Evolutionary conservation across 2,797 vertebrate genomes (phyloP), one percentile per base, ranked within the genome.

Genomic region (Yasuhikotakia modesta): DNA sequence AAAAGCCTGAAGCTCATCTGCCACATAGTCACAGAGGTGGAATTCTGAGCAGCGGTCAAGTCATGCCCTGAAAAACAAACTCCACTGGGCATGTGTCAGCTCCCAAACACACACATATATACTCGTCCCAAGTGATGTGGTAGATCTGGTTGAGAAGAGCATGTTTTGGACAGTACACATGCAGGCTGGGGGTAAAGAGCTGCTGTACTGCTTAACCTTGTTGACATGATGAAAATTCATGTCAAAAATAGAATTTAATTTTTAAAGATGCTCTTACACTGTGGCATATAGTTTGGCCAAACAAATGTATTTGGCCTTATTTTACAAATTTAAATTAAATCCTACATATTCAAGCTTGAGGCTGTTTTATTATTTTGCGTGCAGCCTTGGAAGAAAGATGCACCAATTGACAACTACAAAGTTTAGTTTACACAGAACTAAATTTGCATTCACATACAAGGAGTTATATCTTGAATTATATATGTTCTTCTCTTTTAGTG

Each of bases 71-170:
- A 72, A 83, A 77, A 86, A 81, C 7, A 78, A 75, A 73, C 22
- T 78, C 43, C 77, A 67, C 46, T 30, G 6, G 70, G 82, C 74
- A 61, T 30, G 68, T 81, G 81, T 86, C 70, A 83, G 66, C 76
- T 84, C 27, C 43, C 68, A 52, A 70, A 73, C 32, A 53, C 22
- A 57, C 2, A 1, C 68, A 73, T 75, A 68, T 50, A 73, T 74
- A 53, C 73, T 52, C 35, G 61, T 2, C 65, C 64, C 72, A 74
- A 53, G 46, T 53, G 72, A 74, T 64, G 45, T 30, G 30, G 53
- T 52, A 39, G 50, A 43, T 76, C 27, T 73, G 78, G 58, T 76
- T 71, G 64, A 69, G 55, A 27, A 53, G 73, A 46, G 46, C 48
- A 74, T 68, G 53, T 71, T 73, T 83, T 50, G 16, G 61, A 65